Conservation (phyloP, 2,113 vertebrate species). For the Rynchops niger region DNA sequence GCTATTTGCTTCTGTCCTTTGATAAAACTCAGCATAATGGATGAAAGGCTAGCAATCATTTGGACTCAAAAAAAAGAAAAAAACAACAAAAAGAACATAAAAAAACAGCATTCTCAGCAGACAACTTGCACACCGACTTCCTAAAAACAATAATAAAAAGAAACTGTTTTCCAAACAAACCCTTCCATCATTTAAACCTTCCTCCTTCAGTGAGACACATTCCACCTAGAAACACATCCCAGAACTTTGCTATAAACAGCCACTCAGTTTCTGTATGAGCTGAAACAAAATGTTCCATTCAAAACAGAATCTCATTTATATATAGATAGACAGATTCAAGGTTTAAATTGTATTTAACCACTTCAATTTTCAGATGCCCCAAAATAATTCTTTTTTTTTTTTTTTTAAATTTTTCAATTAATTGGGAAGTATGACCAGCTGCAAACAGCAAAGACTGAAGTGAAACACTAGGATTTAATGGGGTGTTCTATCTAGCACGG, state of each 20-base stretch:
- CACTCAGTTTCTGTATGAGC: slow-evolving; percentile 22
- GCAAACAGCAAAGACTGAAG: slow-evolving; percentile 56
- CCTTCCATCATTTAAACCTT: slow-evolving; percentile 38
- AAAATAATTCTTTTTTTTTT: not conserved
- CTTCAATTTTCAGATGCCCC: not conserved
- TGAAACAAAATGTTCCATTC: slow-evolving; percentile 27
- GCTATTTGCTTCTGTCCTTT: slow-evolving; percentile 59
- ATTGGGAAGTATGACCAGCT: slow-evolving; percentile 28
- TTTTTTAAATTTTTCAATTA: not conserved
- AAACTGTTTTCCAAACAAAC: slow-evolving; percentile 34
- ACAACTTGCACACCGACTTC: slow-evolving; percentile 8
- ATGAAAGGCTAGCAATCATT: slow-evolving; percentile 9
- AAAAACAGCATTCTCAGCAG: slow-evolving; percentile 5
- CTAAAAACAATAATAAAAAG: not conserved
- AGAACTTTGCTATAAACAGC: slow-evolving; percentile 63
- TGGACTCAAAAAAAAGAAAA: not conserved
- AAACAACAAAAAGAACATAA: not conserved
- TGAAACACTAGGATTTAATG: slow-evolving; percentile 25
- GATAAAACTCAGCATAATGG: slow-evolving; percentile 32
- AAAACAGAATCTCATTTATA: not conserved
- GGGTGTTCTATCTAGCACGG: slow-evolving; percentile 5
- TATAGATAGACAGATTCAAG: not conserved
- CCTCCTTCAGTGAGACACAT: slow-evolving; percentile 30
- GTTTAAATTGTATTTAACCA: not conserved
- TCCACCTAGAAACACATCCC: slow-evolving; percentile 45